phyloP scores from a whole-genome alignment of 2,888 invertebrate genomes.

The Drosophila falleni region DNA sequence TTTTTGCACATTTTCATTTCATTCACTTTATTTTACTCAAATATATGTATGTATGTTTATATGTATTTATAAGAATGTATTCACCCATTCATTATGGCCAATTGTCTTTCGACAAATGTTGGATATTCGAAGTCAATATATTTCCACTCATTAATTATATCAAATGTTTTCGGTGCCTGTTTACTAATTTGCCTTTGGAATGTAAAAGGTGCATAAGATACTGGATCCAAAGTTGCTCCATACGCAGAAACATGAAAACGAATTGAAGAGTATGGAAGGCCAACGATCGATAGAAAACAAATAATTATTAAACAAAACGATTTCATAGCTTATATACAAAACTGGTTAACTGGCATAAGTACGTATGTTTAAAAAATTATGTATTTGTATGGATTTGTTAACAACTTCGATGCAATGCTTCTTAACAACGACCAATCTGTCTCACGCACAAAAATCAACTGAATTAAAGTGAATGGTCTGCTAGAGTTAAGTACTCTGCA shows the following conservation, averaged over 20 bases:
- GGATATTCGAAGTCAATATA: conserved; percentile 91
- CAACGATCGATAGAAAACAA: conserved; percentile 41
- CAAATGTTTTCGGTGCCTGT: conserved; percentile 40
- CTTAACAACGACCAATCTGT: conserved; percentile 31
- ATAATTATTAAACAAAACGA: conserved; percentile 26
- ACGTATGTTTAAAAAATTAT: conserved; percentile 19
- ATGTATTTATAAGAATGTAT: conserved; percentile 10
- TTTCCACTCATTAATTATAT: conserved; percentile 90
- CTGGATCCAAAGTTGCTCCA: conserved; percentile 21
- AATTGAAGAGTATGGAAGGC: conserved; percentile 48
- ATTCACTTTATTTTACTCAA: too few relatives aligned
- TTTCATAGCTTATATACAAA: conserved; percentile 40
- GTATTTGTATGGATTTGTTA: conserved; percentile 17
- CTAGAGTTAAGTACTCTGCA: conserved; percentile 33
- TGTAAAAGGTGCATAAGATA: conserved; percentile 6
- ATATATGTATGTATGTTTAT: too few relatives aligned
- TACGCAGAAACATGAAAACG: conserved; percentile 16
- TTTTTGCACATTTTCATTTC: too few relatives aligned
- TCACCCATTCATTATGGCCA: conserved; percentile 88
- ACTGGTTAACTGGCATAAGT: conserved; percentile 48
- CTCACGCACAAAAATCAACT: conserved; percentile 57
- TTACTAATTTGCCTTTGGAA: conserved; percentile 10
- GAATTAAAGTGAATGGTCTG: conserved; percentile 39
- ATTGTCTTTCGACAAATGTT: conserved; percentile 86
- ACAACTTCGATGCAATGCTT: conserved; percentile 18